A percentile compares a stretch with the other conserved stretches of the same genome.
Conservation (phyloP, 2,113 vertebrate genomes). For the Fregata magnificens region DNA sequence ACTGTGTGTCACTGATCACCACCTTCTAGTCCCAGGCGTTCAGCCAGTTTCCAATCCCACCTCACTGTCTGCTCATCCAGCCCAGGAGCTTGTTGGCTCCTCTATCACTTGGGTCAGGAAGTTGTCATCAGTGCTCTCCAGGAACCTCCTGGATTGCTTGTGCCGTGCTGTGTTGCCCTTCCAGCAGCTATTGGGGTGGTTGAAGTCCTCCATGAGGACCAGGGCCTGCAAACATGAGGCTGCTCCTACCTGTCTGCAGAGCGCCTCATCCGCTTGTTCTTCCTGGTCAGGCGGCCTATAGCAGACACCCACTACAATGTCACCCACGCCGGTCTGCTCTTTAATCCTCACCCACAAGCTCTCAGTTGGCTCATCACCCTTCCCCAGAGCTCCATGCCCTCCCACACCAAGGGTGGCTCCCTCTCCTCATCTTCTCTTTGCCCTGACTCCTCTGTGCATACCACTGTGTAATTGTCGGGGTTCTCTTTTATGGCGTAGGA, state of each 20-base stretch:
- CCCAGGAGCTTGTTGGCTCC: neutral
- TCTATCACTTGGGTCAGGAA: neutral
- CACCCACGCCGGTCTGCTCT: neutral
- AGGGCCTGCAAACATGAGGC: neutral
- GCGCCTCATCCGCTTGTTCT: neutral
- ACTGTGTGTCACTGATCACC: neutral
- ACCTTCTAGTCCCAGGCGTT: fast-evolving
- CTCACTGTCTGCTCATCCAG: neutral
- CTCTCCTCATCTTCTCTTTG: neutral
- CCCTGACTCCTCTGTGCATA: neutral
- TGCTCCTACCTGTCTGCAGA: neutral
- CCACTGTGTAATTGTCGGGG: neutral
- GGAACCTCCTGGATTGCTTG: neutral
- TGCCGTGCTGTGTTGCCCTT: neutral
- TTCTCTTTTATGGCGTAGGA: neutral
- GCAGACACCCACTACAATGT: neutral
- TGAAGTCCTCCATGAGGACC: neutral
- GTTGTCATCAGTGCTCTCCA: neutral
- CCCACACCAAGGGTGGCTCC: neutral
- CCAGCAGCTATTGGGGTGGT: neutral
- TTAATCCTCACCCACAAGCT: neutral
- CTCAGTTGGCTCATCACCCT: neutral
- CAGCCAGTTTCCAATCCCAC: neutral
- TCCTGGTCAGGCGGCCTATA: neutral
- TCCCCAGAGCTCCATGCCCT: neutral